Base-by-base conservation (phyloP, 2,113 vertebrate species). In the Malurus melanocephalus region DNA sequence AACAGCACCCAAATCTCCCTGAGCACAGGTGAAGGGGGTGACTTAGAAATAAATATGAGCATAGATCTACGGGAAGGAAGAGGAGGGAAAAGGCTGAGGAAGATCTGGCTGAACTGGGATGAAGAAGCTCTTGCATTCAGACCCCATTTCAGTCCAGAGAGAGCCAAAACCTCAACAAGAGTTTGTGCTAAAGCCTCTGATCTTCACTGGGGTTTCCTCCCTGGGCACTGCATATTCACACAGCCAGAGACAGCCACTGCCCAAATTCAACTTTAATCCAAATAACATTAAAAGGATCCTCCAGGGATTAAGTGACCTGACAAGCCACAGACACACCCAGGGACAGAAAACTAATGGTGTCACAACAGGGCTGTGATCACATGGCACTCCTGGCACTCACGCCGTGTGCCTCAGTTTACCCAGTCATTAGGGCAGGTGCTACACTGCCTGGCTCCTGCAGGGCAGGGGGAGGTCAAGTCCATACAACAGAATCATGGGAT, bases 141-240 rank as follows among this genome's bases (percentile, higher is more conserved):
- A 81, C 7, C 8, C 56, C 32, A 6, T 17, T 82, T 68, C 28
- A 56, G 11, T 12, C 19, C 32, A 59, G 43, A 38, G 61, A n/a
- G 32, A 64, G 66, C 23, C 49, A 48, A 78, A 71, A 72, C 15
- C 11, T 38, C 6, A 16, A 19, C 1, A 67, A 24, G 23, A 62
- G 49, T 38, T 53, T 57, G 38, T 8, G 6, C 53, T 49, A 61
- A 73, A 77, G 33, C 21, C 60, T 61, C 80, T 61, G 33, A 61
- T 35, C 56, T 62, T 57, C n/a, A 6, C 74, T 52, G 55, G 11
- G 16, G 22, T 67, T 68, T 33, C 67, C 5, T 3, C 21, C 16
- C 57, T 4, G 20, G 22, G 35, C 14, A 40, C 26, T 0, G 0
- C 2, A 0, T 6, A 7, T 7, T 65, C 56, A 40, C 28, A 3